Conservation (phyloP, 2,113 vertebrate genomes). For the Peromyscus californicus region DNA sequence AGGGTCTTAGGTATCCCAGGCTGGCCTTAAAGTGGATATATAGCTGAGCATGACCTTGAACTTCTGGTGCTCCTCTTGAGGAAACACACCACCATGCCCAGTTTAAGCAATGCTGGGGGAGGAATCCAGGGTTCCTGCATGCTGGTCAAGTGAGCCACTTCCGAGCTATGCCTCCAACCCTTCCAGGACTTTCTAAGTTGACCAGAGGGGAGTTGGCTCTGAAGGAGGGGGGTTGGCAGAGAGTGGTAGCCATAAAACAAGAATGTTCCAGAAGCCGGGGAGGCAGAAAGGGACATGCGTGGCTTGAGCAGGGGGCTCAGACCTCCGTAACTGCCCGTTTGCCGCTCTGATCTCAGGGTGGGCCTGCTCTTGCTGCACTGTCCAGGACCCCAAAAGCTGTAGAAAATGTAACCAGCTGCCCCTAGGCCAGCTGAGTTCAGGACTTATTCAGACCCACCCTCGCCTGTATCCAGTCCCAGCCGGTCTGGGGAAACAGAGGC, state of each 20-base stretch:
- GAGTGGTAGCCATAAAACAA: background rate
- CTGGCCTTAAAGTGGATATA: background rate
- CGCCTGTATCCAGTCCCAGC: background rate
- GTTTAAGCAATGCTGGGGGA: background rate
- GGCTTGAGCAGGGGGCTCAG: background rate
- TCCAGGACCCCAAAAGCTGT: background rate
- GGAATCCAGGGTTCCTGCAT: background rate
- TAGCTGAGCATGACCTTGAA: background rate
- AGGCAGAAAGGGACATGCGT: background rate
- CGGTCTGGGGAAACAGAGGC: background rate
- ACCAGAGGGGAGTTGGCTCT: background rate
- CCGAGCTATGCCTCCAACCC: background rate
- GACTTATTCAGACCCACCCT: background rate
- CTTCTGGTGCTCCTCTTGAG: too few species aligned
- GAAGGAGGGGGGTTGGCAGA: background rate
- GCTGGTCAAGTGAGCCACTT: too few species aligned
- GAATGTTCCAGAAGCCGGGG: background rate
- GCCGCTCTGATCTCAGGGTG: background rate
- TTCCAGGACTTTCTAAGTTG: background rate
- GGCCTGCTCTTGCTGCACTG: background rate
- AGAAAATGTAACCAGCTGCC: background rate
- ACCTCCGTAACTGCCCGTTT: background rate
- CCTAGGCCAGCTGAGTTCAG: background rate
- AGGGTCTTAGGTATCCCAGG: background rate
- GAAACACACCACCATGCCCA: background rate